Evolutionary conservation across 2,797 vertebrate species (phyloP).

Genomic region (Labeo calbasu): DNA sequence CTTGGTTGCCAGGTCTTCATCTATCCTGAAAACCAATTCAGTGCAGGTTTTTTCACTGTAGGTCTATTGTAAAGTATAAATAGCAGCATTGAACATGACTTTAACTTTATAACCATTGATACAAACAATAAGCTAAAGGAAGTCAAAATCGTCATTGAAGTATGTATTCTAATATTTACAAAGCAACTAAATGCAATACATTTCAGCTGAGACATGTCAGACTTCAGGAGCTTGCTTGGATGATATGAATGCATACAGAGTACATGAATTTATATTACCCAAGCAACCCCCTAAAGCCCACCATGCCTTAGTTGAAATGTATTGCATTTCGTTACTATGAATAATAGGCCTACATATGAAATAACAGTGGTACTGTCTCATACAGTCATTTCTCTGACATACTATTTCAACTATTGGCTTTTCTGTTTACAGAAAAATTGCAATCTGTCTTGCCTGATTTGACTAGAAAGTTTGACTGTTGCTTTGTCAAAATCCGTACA

Average conservation of each 20-base stretch:
- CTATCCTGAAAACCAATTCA: not conserved
- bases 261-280: constrained; percentile 10
- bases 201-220: not conserved
- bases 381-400: not conserved
- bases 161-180: constrained; percentile 13
- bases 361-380: not conserved
- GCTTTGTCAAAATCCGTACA: not conserved
- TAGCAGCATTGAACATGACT: not conserved
- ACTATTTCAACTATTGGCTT: not conserved
- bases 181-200: constrained; percentile 18
- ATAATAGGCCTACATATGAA: not conserved
- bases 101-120: not conserved
- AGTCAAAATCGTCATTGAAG: not conserved
- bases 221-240: not conserved
- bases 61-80: not conserved
- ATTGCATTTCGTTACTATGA: constrained; percentile 8
- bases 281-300: not conserved
- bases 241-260: not conserved
- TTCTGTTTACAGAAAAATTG: constrained; percentile 5
- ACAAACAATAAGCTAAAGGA: not conserved
- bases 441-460: not conserved
- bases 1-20: not conserved
- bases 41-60: not conserved
- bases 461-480: not conserved
- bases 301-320: not conserved